Percentiles rank a stretch among this genome's conserved stretches.
phyloP scores from a whole-genome alignment of 2,797 vertebrate genomes.

The Sebastes steindachneri region DNA sequence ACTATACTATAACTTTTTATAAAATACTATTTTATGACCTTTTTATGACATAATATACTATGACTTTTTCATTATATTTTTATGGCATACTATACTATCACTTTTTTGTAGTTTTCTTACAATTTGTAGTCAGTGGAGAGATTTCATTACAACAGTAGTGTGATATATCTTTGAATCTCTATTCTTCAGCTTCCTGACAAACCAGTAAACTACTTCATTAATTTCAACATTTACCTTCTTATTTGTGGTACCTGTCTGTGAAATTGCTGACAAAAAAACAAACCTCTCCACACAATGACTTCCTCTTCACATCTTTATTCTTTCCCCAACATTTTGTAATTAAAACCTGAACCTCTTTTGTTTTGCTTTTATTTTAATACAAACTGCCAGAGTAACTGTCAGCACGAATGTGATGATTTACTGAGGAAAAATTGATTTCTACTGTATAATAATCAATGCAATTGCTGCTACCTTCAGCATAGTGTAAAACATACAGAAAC shows the following conservation, averaged over 20 bases:
- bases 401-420: constrained; percentile 71
- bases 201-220: background rate
- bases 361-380: constrained; percentile 57
- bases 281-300: background rate
- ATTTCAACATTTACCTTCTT: background rate
- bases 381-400: constrained; percentile 73
- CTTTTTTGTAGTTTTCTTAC: no score
- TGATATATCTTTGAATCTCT: no score
- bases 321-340: constrained; percentile 65
- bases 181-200: background rate
- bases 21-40: no score
- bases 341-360: constrained; percentile 67
- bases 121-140: no score
- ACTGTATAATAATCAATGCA: constrained; percentile 73
- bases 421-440: constrained; percentile 74
- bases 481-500: constrained; percentile 81
- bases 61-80: no score
- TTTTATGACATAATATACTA: no score
- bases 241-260: background rate
- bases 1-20: no score
- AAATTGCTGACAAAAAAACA: background rate
- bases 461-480: constrained; percentile 78
- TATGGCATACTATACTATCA: no score
- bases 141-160: no score
- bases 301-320: constrained; percentile 77